Conservation (phyloP, 1,140 invertebrate genomes). For the Pararge aegeria region DNA sequence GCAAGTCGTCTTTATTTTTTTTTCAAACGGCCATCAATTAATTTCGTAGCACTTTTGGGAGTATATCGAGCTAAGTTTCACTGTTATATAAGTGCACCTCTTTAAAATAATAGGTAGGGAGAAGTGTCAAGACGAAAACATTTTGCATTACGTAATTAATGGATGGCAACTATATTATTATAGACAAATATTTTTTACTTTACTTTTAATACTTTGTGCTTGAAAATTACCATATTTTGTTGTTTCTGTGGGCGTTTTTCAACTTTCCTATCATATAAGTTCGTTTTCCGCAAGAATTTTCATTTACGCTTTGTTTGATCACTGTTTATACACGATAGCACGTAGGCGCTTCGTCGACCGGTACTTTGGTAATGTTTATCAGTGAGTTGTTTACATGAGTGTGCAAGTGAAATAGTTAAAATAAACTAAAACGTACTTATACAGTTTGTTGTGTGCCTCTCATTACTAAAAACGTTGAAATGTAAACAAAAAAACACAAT, state of each 20-base stretch:
- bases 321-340: constrained; percentile 53
- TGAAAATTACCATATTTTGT: background rate
- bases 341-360: constrained; percentile 36
- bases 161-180: background rate
- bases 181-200: no score
- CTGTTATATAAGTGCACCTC: background rate
- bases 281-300: constrained; percentile 1
- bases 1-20: background rate
- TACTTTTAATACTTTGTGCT: background rate
- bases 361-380: constrained; percentile 14
- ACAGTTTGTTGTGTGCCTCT: constrained; percentile 23
- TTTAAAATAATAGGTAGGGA: no score
- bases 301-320: constrained; percentile 34
- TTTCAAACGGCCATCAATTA: background rate
- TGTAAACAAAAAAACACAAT: constrained; percentile 15
- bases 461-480: constrained; percentile 14
- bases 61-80: background rate
- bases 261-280: constrained; percentile 7
- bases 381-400: constrained; percentile 27
- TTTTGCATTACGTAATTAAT: background rate
- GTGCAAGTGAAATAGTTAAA: constrained; percentile 29
- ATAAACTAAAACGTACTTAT: constrained; percentile 29
- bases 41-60: background rate
- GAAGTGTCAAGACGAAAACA: no score
- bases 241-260: background rate